Evolutionary conservation across 2,888 invertebrate species (phyloP), one percentile per base, ranked within the genome.

Genomic region (Epirrita christyi): DNA sequence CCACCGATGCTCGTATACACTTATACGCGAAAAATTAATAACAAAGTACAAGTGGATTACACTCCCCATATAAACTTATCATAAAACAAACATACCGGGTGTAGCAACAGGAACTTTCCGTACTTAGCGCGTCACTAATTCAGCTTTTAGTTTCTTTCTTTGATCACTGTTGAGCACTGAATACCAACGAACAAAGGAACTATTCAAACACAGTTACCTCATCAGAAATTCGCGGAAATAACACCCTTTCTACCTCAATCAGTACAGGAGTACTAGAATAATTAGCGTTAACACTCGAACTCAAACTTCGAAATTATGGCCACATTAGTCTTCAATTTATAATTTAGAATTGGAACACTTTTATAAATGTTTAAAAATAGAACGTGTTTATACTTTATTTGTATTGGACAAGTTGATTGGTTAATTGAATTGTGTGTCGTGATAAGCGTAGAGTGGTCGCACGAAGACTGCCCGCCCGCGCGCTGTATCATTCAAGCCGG

Each of bases 361-460:
- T 40, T 61, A 45, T 55, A 55, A 29, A 42, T 52, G 42, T 58
- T 61, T 36, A 34, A 60, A 42, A 57, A 55, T 43, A 47, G 55
- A 57, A 51, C 45, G 57, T 53, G 55, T 59, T 55, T 53, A 63
- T 73, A 67, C 60, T 64, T 68, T 74, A 73, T 80, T 73, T 59
- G 70, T 75, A 81, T 74, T 71, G 72, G 72, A 79, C 77, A 78
- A 76, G 65, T 73, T 75, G 75, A 82, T 83, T 79, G 75, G 79
- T 80, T 80, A 81, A 83, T 85, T 80, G 76, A 76, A 78, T 78
- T 69, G 74, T 73, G 78, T 74, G 81, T 76, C 87, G 89, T 86
- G 90, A 88, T 88, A 87, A 83, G 75, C 85, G 86, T 59, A 59
- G 82, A 78, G 83, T 88, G 87, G 89, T 83, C 85, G 88, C 84